phyloP scores from a whole-genome alignment of 1,140 invertebrate species.

The Drosophila parabipectinata region DNA sequence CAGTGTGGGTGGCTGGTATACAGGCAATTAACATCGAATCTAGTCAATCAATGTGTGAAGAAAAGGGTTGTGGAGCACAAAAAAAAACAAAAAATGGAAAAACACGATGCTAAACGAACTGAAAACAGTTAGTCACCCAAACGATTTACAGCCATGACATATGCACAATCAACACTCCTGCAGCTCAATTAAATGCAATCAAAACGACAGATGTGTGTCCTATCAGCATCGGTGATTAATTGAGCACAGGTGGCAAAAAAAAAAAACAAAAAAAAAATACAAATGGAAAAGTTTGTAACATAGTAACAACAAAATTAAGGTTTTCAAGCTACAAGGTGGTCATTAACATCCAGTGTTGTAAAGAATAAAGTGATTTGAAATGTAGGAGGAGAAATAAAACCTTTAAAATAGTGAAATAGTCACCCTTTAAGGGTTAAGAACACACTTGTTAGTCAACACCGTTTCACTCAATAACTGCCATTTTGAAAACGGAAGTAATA shows the following conservation, averaged over 20 bases:
- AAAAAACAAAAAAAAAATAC: not conserved
- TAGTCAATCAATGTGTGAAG: conserved; percentile 35
- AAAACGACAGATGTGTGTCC: conserved; percentile 17
- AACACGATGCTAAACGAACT: not conserved
- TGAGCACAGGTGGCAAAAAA: not conserved
- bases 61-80: not conserved
- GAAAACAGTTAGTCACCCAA: conserved; percentile 4
- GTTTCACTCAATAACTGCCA: too few relatives aligned
- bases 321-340: too few relatives aligned
- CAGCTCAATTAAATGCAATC: conserved; percentile 31
- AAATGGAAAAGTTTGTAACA: not conserved
- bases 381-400: too few relatives aligned
- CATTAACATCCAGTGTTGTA: too few relatives aligned
- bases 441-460: too few relatives aligned
- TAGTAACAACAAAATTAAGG: conserved; percentile 4
- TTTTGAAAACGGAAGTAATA: too few relatives aligned
- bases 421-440: too few relatives aligned
- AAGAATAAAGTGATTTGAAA: too few relatives aligned
- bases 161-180: conserved; percentile 7
- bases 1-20: conserved; percentile 10
- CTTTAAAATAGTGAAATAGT: too few relatives aligned
- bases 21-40: conserved; percentile 46
- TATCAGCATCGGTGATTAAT: conserved; percentile 7
- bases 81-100: not conserved
- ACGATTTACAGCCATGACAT: conserved; percentile 15